phyloP scores from a whole-genome alignment of 1,140 invertebrate species.

The Chironomus striatipennis region DNA sequence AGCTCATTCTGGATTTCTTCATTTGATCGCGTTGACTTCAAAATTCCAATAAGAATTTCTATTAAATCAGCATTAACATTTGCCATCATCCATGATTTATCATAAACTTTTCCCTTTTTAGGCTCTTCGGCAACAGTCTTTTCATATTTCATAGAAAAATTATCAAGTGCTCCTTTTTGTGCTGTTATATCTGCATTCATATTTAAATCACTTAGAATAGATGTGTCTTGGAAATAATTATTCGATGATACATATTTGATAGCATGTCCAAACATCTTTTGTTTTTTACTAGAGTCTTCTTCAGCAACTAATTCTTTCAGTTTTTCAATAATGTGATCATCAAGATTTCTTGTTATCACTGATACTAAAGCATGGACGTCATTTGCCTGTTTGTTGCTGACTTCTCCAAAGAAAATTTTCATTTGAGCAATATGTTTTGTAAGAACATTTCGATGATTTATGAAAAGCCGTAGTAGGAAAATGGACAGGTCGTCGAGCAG shows the following conservation, averaged over 20 bases:
- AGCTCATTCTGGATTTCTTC: constrained; percentile 79
- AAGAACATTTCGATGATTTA: constrained; percentile 49
- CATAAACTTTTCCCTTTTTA: neutral
- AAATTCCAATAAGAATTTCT: constrained; percentile 48
- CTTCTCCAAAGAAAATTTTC: constrained; percentile 47
- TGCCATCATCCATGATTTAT: constrained; percentile 43
- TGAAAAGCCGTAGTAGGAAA: constrained; percentile 51
- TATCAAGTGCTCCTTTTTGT: constrained; percentile 28
- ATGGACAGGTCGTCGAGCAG: constrained; percentile 53
- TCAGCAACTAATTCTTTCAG: neutral
- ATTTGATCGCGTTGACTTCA: constrained; percentile 53
- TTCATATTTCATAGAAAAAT: constrained; percentile 44
- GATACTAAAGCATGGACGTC: constrained; percentile 45
- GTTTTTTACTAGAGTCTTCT: constrained; percentile 33
- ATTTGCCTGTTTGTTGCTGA: constrained; percentile 41
- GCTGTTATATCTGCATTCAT: constrained; percentile 40
- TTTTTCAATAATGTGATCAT: neutral
- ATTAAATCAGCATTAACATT: constrained; percentile 53
- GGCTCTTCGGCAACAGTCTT: constrained; percentile 25
- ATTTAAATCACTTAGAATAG: constrained; percentile 35
- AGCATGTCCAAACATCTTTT: constrained; percentile 41
- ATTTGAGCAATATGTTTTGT: constrained; percentile 45
- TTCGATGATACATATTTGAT: constrained; percentile 39
- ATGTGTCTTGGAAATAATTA: constrained; percentile 33
- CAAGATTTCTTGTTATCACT: constrained; percentile 25